Conservation (phyloP, 2,888 invertebrate species). For the Lasioglossum pauxillum region DNA sequence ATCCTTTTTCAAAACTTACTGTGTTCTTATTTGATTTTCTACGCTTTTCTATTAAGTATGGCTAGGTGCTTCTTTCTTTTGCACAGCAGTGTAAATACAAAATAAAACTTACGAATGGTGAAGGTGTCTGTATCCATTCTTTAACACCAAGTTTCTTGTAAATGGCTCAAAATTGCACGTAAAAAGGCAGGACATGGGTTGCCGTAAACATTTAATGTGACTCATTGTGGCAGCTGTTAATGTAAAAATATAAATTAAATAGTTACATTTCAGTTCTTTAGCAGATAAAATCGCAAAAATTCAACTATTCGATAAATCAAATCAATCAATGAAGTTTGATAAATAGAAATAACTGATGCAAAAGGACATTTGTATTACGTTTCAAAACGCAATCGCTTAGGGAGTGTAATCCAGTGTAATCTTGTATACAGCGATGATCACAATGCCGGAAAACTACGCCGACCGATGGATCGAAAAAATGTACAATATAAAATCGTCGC, state of each 20-base stretch:
- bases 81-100: neutral
- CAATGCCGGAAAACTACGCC: neutral
- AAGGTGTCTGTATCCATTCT: conserved; percentile 57
- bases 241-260: neutral
- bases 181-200: conserved; percentile 23
- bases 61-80: no score
- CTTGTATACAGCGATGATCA: neutral
- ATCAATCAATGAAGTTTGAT: neutral
- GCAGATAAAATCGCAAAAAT: neutral
- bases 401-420: neutral
- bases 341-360: neutral
- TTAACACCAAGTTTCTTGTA: conserved; percentile 17
- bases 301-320: neutral
- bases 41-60: no score
- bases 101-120: conserved; percentile 75
- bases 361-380: neutral
- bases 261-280: neutral
- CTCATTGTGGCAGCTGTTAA: conserved; percentile 35
- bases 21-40: no score
- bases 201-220: conserved; percentile 16
- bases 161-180: conserved; percentile 15
- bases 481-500: neutral
- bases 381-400: conserved; percentile 1
- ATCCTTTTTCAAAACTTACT: no score
- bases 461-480: neutral